These are phyloP conservation scores for Caenorhabditis brenneri DNA, from an alignment of 1,140 invertebrate genomes.

Conservation along the genomic window DNA sequence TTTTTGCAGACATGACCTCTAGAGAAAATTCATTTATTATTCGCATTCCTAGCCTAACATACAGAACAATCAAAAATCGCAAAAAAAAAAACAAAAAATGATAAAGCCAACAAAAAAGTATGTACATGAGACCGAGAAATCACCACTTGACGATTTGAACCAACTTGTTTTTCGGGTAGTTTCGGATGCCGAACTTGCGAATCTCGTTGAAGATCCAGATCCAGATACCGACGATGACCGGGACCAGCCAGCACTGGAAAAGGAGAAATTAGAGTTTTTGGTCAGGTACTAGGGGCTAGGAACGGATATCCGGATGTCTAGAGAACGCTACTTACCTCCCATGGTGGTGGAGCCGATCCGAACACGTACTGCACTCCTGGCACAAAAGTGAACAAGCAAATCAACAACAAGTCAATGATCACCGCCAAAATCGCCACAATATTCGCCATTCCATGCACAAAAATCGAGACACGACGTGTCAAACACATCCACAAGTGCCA, in stretches of 20 bases:
- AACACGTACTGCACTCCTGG: slow-evolving; percentile 56
- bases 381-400: slow-evolving; percentile 54
- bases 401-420: slow-evolving; percentile 55
- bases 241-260: slow-evolving; percentile 51
- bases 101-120: slow-evolving; percentile 24
- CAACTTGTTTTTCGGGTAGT: slow-evolving; percentile 48
- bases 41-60: background rate
- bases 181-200: slow-evolving; percentile 51
- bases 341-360: slow-evolving; percentile 54
- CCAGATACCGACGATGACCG: slow-evolving; percentile 48
- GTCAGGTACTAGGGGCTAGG: no score
- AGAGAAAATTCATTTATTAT: background rate
- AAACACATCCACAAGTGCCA: slow-evolving; percentile 58
- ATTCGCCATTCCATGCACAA: slow-evolving; percentile 53
- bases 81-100: no score
- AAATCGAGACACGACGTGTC: slow-evolving; percentile 54
- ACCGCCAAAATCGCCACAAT: slow-evolving; percentile 52
- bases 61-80: background rate
- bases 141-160: slow-evolving; percentile 56
- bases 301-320: no score
- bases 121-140: slow-evolving; percentile 3
- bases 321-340: slow-evolving; percentile 45
- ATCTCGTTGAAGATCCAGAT: slow-evolving; percentile 58
- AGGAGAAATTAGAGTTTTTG: background rate
- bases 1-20: no score